phyloP scores from a whole-genome alignment of 2,888 invertebrate species.

The Nycteola revayana region DNA sequence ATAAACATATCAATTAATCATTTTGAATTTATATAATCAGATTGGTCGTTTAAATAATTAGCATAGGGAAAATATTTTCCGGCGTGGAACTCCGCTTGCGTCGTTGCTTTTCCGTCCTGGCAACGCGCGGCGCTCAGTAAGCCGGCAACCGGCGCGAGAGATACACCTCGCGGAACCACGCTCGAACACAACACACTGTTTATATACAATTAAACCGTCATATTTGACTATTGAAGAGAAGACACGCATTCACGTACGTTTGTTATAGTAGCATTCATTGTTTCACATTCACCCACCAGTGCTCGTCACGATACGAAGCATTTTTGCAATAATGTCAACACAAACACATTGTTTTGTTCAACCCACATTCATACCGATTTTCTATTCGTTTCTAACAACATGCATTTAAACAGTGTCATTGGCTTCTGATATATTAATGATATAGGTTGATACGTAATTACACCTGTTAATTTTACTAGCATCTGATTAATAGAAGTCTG shows the following conservation, averaged over 20 bases:
- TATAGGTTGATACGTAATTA: slow-evolving; percentile 23
- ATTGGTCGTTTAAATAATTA: too few species aligned
- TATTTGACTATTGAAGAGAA: slow-evolving; percentile 55
- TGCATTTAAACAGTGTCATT: slow-evolving; percentile 5
- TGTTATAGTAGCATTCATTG: slow-evolving; percentile 22
- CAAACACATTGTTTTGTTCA: slow-evolving; percentile 44
- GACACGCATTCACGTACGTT: slow-evolving; percentile 63
- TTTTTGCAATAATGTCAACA: slow-evolving; percentile 29
- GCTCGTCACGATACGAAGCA: slow-evolving; percentile 20
- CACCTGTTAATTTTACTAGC: too few species aligned
- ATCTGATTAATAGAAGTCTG: too few species aligned
- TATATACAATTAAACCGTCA: slow-evolving; percentile 59
- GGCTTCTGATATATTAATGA: too few species aligned
- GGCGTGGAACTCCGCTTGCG: slow-evolving; percentile 35
- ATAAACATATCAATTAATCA: too few species aligned
- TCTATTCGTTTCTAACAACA: slow-evolving; percentile 23
- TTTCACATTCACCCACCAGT: slow-evolving; percentile 23
- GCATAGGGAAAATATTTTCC: slow-evolving; percentile 48
- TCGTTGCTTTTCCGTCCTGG: slow-evolving; percentile 39
- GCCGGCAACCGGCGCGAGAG: slow-evolving; percentile 63
- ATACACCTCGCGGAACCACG: slow-evolving; percentile 44
- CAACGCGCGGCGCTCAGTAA: slow-evolving; percentile 47
- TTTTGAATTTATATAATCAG: too few species aligned
- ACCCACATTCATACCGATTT: slow-evolving; percentile 42
- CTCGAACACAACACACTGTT: slow-evolving; percentile 54